Evolutionary conservation across 2,113 vertebrate species (phyloP), one percentile per base, ranked within the genome.

Genomic region (Cebidichthys violaceus): DNA sequence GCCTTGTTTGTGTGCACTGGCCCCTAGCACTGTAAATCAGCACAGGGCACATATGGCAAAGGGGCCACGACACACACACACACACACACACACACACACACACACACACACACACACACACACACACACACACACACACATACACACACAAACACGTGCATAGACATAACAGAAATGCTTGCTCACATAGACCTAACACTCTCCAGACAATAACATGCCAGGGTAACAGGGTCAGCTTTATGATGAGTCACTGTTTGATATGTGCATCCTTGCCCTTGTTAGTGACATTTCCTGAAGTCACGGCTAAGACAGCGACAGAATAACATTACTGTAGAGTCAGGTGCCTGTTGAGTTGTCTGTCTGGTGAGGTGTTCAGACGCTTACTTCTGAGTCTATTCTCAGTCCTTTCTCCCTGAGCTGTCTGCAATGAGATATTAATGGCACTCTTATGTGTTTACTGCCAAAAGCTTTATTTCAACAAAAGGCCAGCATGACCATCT

Each of bases 1-100:
- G 83, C 85, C 88, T 89, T 90, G 89, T 92, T 90, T 92, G 90
- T 88, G 68, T 88, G 86, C 88, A 89, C 83, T 90, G 86, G 90
- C 88, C 91, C 86, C 86, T 82, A 83, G 82, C 77, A 29, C 88
- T 88, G 79, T 91, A 91, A 93, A 92, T 89, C 88, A 89, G 79
- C 77, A 86, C 73, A 83, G 84, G 83, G 77, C 86, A 89, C 90
- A 92, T 91, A 87, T 94, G 90, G 86, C 79, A 89, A 81, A 65
- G 75, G 70, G 83, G 61, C 52, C 65, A 82, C 41, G 76, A 71
- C 78, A 85, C 70, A 77, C 77, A 81, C 39, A 70, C 76, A 83
- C 57, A 78, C 62, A 75, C 54, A 90, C 20, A 74, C 69, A 52
- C 35, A 66, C 31, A 27, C 41, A 62, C 41, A 24, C 68, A 70